A percentile compares a stretch with the other conserved stretches of the same genome.
These are phyloP conservation scores for Delphinus delphis DNA, from an alignment of 2,113 vertebrate genomes.

Conservation along the genomic window DNA sequence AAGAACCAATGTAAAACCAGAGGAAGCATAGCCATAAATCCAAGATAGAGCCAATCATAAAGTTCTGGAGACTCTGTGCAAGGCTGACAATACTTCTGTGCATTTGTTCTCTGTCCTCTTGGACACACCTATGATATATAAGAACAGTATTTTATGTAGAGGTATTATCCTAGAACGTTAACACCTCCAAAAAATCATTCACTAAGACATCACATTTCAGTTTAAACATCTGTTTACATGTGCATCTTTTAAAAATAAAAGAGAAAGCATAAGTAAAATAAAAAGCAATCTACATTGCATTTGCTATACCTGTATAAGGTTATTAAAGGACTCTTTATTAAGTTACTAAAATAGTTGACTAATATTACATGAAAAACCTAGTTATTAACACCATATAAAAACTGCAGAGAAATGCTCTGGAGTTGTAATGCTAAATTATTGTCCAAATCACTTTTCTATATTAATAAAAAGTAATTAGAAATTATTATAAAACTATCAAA, in stretches of 20 bases:
- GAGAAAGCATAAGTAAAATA: background rate
- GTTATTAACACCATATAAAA: constrained; percentile 2
- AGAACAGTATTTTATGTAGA: background rate
- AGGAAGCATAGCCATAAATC: constrained; percentile 98
- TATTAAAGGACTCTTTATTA: background rate
- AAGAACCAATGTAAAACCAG: constrained; percentile 98
- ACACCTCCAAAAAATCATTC: background rate
- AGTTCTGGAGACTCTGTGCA: constrained; percentile 91
- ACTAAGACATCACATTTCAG: background rate
- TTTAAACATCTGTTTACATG: background rate
- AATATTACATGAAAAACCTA: constrained; percentile 33
- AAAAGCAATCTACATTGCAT: background rate
- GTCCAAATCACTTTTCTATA: background rate
- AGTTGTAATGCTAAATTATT: constrained; percentile 21
- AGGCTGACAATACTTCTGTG: constrained; percentile 90
- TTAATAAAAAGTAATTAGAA: constrained; percentile 36
- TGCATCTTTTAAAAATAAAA: constrained; percentile 25
- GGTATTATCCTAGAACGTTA: background rate
- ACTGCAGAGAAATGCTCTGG: background rate
- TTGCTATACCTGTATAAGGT: background rate
- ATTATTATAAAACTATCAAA: constrained; percentile 17
- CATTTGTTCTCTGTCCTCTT: constrained; percentile 91
- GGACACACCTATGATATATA: constrained; percentile 90
- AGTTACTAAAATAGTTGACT: constrained; percentile 24
- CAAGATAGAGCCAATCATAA: constrained; percentile 98